Evolutionary conservation across 2,888 invertebrate species (phyloP).

Genomic region (Pilophorus perplexus): DNA sequence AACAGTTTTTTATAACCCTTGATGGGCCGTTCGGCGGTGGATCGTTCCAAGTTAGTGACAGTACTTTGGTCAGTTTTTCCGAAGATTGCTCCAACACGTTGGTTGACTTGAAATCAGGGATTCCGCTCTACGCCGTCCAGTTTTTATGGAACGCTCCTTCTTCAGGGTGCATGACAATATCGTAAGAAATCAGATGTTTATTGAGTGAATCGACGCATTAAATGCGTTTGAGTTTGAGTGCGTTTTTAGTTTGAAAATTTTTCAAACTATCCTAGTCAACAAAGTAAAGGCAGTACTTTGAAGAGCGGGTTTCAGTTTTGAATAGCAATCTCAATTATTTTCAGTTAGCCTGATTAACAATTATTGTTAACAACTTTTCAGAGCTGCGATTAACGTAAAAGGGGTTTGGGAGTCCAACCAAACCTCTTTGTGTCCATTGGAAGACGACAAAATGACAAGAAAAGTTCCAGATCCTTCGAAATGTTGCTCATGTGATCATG

Average conservation of each 20-base stretch:
- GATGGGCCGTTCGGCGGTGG: conserved; percentile 43
- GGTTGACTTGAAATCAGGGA: conserved; percentile 68
- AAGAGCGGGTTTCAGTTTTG: too few relatives aligned
- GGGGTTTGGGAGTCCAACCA: too few relatives aligned
- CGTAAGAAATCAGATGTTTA: conserved; percentile 56
- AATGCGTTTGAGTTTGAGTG: too few relatives aligned
- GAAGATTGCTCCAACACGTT: conserved; percentile 83
- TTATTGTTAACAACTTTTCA: too few relatives aligned
- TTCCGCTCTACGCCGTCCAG: conserved; percentile 78
- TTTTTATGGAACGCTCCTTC: conserved; percentile 90
- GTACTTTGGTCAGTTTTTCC: conserved; percentile 61
- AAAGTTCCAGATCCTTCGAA: conserved; percentile 49
- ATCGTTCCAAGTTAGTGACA: conserved; percentile 51
- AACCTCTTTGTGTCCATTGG: too few relatives aligned
- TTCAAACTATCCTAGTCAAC: too few relatives aligned
- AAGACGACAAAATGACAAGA: background rate
- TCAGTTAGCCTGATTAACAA: too few relatives aligned
- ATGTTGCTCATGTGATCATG: conserved; percentile 94
- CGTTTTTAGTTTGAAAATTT: too few relatives aligned
- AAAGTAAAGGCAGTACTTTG: too few relatives aligned
- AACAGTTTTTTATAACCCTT: conserved; percentile 41
- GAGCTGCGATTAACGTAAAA: conserved; percentile 23
- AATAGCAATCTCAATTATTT: too few relatives aligned
- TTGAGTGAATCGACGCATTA: too few relatives aligned
- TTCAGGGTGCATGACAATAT: conserved; percentile 79